Conservation (phyloP, 1,140 invertebrate genomes). For the Proctacanthus coquilletti region DNA sequence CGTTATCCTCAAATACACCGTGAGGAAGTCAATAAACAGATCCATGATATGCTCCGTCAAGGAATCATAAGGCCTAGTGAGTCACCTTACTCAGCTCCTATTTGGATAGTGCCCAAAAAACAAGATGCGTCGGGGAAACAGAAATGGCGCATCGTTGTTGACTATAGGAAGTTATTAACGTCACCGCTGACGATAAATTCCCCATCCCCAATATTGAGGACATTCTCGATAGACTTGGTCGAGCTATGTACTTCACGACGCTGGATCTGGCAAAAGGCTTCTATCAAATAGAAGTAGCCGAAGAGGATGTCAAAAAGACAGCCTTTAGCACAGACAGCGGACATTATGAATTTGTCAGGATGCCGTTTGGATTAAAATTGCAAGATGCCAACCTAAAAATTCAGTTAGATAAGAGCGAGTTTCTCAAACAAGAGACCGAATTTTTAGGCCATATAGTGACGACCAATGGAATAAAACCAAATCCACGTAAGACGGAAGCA, state of each 20-base stretch:
- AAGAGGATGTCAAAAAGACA: conserved; percentile 23
- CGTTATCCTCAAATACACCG: conserved; percentile 4
- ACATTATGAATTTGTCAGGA: conserved; percentile 10
- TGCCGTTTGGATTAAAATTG: conserved; percentile 15
- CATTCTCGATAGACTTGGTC: conserved; percentile 26
- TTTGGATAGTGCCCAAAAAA: conserved; percentile 13
- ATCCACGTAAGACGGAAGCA: conserved; percentile 10
- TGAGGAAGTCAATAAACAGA: conserved; percentile 2
- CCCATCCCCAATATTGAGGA: conserved; percentile 27
- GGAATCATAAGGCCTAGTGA: conserved; percentile 2
- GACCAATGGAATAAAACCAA: conserved; percentile 14
- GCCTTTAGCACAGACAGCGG: conserved; percentile 21
- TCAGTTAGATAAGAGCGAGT: conserved; percentile 5
- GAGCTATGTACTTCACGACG: conserved; percentile 23
- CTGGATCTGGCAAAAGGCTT: conserved; percentile 32
- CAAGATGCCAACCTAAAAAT: conserved; percentile 8
- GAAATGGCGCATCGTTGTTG: conserved; percentile 21
- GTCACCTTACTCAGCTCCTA: conserved; percentile 7
- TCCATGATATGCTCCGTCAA: background rate
- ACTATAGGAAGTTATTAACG: conserved; percentile 21
- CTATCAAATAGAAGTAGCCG: conserved; percentile 30
- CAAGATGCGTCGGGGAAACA: conserved; percentile 8
- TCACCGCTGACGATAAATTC: background rate
- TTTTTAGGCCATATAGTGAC: conserved; percentile 20
- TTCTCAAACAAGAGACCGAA: conserved; percentile 12